Evolutionary conservation across 2,113 vertebrate species (phyloP).

Genomic region (Stegastes partitus): DNA sequence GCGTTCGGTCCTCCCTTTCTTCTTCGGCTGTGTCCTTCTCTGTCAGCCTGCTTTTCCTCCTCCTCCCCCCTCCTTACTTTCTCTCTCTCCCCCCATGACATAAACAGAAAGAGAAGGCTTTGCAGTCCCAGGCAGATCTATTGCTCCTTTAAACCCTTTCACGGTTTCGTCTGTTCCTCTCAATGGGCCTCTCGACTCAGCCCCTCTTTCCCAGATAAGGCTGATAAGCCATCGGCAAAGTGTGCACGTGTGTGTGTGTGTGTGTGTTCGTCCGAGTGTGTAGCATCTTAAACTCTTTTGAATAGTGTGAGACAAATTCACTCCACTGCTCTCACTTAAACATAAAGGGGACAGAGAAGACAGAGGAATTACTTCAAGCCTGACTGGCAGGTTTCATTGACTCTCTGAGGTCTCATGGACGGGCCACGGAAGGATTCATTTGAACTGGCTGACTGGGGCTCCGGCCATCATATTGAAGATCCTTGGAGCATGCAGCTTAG

Average conservation of each 20-base stretch:
- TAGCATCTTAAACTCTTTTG: constrained; percentile 43
- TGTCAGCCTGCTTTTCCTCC: constrained; percentile 54
- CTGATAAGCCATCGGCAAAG: constrained; percentile 56
- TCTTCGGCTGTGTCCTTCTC: constrained; percentile 63
- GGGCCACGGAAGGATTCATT: constrained; percentile 31
- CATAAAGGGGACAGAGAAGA: constrained; percentile 37
- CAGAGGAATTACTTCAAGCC: constrained; percentile 46
- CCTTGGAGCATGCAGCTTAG: not conserved
- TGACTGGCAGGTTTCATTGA: constrained; percentile 57
- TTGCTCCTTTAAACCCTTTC: constrained; percentile 67
- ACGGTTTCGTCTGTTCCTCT: constrained; percentile 61
- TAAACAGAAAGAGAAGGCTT: constrained; percentile 57
- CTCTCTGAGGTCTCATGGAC: constrained; percentile 36
- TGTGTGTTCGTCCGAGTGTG: constrained; percentile 8
- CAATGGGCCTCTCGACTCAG: constrained; percentile 58
- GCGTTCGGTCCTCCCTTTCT: constrained; percentile 39
- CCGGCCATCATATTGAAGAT: constrained; percentile 50
- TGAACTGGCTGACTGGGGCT: constrained; percentile 41
- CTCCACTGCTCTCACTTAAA: constrained; percentile 43
- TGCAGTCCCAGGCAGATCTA: constrained; percentile 64
- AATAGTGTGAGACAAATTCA: constrained; percentile 45
- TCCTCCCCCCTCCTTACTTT: constrained; percentile 32
- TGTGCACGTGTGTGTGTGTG: constrained; percentile 31
- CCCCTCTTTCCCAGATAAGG: constrained; percentile 51
- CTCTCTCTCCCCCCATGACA: constrained; percentile 60